Evolutionary conservation across 2,888 invertebrate genomes (phyloP).

Genomic region (Conus canariensis): DNA sequence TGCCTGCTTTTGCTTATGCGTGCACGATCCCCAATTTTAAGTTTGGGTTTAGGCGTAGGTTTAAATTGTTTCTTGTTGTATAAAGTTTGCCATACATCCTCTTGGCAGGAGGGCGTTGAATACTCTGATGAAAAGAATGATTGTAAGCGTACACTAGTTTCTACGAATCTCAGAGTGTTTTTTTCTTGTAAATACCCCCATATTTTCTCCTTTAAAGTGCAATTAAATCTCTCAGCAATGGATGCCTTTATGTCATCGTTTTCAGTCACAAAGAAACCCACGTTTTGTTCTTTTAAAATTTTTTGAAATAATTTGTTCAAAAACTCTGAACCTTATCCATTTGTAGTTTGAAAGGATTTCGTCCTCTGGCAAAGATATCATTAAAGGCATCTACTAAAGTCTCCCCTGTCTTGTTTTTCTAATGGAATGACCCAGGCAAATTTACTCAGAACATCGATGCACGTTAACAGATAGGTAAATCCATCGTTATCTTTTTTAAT

Average conservation of each 20-base stretch:
- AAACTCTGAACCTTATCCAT: constrained; percentile 63
- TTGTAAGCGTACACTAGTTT: constrained; percentile 51
- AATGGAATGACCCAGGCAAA: constrained; percentile 61
- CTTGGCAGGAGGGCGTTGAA: constrained; percentile 11
- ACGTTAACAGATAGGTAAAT: constrained; percentile 56
- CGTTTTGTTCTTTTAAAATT: constrained; percentile 47
- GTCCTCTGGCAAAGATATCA: constrained; percentile 45
- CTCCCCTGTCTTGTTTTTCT: constrained; percentile 55
- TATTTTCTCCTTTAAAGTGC: constrained; percentile 56
- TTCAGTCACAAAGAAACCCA: constrained; percentile 60
- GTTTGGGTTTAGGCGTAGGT: constrained; percentile 40
- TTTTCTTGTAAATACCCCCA: constrained; percentile 49
- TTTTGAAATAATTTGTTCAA: constrained; percentile 50
- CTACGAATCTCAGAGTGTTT: constrained; percentile 41
- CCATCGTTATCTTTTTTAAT: constrained; percentile 65
- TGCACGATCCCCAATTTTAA: constrained; percentile 43
- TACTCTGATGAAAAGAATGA: constrained; percentile 48
- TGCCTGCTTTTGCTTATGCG: constrained; percentile 43
- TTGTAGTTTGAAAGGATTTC: constrained; percentile 52
- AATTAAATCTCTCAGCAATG: constrained; percentile 49
- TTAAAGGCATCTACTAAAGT: constrained; percentile 36
- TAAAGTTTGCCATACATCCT: constrained; percentile 42
- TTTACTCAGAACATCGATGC: constrained; percentile 63
- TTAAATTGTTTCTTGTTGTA: constrained; percentile 42
- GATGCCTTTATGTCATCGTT: constrained; percentile 66